Conservation (phyloP, 2,888 invertebrate genomes). For the Dascillus cervinus region DNA sequence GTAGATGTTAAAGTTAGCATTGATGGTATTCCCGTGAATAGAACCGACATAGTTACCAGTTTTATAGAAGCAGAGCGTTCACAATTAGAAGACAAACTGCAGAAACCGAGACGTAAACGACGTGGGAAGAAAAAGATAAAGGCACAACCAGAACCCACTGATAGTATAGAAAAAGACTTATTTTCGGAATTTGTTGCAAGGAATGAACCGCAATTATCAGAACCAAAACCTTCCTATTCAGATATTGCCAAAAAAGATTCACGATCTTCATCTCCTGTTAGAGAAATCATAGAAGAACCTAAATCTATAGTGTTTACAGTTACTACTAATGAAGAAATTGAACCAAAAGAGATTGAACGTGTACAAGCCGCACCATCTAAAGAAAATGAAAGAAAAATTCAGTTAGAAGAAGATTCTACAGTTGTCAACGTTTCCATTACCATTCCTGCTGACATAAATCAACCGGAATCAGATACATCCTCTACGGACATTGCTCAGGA, state of each 20-base stretch:
- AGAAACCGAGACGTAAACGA: conserved; percentile 13
- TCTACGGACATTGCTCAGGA: neutral
- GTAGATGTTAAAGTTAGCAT: conserved; percentile 27
- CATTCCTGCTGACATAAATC: conserved; percentile 13
- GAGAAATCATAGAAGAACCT: conserved; percentile 16
- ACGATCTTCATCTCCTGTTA: conserved; percentile 29
- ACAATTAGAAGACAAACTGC: conserved; percentile 5
- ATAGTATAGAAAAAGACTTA: conserved; percentile 20
- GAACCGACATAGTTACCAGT: conserved; percentile 16
- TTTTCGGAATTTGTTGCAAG: conserved; percentile 29
- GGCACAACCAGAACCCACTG: conserved; percentile 18
- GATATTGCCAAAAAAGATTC: conserved; percentile 30
- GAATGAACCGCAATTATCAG: conserved; percentile 20
- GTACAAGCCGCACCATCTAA: conserved; percentile 6
- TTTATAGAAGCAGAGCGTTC: conserved; percentile 14
- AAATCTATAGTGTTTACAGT: conserved; percentile 28
- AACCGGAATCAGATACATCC: neutral
- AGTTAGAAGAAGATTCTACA: conserved; percentile 10
- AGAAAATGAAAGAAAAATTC: conserved; percentile 3
- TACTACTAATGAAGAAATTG: conserved; percentile 26
- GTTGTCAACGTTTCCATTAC: conserved; percentile 23
- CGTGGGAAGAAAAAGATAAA: conserved; percentile 22
- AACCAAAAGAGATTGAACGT: conserved; percentile 16
- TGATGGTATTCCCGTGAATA: conserved; percentile 26
- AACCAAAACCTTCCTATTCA: conserved; percentile 32